Conservation (phyloP, 2,113 vertebrate genomes). For the Gymnobelideus leadbeateri region DNA sequence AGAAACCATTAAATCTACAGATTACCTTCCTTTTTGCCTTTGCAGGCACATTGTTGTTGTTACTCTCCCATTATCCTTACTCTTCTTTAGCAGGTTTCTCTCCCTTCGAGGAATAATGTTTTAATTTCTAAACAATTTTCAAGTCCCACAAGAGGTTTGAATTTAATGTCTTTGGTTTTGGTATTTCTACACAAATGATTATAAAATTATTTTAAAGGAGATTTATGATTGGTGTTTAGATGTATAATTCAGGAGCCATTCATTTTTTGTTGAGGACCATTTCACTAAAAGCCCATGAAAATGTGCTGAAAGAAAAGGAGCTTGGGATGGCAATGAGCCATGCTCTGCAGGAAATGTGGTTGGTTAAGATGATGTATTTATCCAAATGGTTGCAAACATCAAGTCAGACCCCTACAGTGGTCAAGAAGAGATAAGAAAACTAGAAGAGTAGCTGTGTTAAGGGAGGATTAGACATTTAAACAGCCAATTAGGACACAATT, state of each 20-base stretch:
- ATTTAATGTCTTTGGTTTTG: conserved; percentile 22
- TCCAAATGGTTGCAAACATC: conserved; percentile 35
- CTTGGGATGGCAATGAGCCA: background rate
- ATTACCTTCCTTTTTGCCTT: background rate
- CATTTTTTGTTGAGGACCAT: conserved; percentile 16
- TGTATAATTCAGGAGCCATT: conserved; percentile 11
- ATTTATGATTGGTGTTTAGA: conserved; percentile 17
- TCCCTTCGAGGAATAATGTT: background rate
- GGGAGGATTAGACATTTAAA: conserved; percentile 74
- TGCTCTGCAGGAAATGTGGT: background rate
- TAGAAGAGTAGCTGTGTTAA: conserved; percentile 25
- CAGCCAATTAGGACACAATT: conserved; percentile 78
- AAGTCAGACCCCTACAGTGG: conserved; percentile 52
- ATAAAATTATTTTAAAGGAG: conserved; percentile 31
- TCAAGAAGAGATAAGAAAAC: conserved; percentile 47
- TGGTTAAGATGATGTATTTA: conserved; percentile 58
- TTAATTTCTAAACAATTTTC: conserved; percentile 18
- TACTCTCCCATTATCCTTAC: background rate
- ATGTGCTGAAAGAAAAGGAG: background rate
- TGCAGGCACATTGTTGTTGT: background rate
- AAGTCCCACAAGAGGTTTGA: conserved; percentile 19
- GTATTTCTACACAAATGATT: conserved; percentile 44
- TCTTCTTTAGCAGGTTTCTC: conserved; percentile 20
- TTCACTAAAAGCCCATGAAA: background rate
- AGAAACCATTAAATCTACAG: background rate